Percentiles rank a stretch among this genome's conserved stretches.
These are phyloP conservation scores for Bubo bubo DNA, from an alignment of 2,113 vertebrate genomes.

Conservation along the genomic window DNA sequence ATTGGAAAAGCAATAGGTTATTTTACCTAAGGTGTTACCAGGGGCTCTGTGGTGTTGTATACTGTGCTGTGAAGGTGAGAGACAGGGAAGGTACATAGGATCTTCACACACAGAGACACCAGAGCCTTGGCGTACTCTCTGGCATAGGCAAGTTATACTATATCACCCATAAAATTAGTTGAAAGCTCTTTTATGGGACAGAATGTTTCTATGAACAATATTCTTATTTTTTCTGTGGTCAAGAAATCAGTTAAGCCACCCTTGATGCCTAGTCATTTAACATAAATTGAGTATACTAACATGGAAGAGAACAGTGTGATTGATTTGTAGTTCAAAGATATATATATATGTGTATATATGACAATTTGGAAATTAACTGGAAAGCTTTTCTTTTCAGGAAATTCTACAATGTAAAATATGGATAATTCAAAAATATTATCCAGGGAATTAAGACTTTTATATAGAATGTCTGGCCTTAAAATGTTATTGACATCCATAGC, in stretches of 20 bases:
- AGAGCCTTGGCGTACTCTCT: background rate
- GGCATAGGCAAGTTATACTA: background rate
- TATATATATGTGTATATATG: rapidly evolving
- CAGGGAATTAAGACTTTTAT: background rate
- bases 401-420: background rate
- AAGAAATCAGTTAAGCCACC: background rate
- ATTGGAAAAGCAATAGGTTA: background rate
- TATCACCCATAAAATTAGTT: background rate
- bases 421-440: background rate
- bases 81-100: background rate
- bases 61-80: background rate
- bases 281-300: background rate
- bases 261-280: background rate
- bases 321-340: rapidly evolving
- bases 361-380: background rate
- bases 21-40: background rate
- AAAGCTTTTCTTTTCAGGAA: background rate
- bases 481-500: background rate
- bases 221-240: background rate
- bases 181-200: background rate
- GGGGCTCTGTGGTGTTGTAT: background rate
- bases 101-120: background rate
- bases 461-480: background rate
- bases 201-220: background rate
- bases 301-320: background rate